Evolutionary conservation across 2,113 vertebrate genomes (phyloP).

Genomic region (Coracopsis vasa): DNA sequence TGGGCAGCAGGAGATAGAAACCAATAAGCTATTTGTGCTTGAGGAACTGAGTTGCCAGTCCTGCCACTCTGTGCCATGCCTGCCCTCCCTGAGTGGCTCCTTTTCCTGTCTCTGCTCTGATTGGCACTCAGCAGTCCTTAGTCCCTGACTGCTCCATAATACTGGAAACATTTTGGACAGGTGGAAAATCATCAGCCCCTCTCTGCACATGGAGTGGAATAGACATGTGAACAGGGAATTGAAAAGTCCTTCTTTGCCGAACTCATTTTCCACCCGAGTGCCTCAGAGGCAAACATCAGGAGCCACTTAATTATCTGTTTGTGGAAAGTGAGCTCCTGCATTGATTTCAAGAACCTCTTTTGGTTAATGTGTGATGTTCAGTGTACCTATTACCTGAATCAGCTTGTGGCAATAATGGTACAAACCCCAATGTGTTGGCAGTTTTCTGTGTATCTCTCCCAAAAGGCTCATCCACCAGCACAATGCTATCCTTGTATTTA

Average conservation of each 20-base stretch:
- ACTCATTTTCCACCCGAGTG: fast-evolving
- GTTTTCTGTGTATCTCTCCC: neutral
- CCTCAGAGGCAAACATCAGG: neutral
- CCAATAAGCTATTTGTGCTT: neutral
- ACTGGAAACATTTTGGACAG: neutral
- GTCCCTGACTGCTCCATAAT: neutral
- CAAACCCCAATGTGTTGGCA: neutral
- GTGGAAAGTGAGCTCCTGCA: neutral
- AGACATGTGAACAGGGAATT: neutral
- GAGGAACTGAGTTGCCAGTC: neutral
- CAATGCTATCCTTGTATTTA: neutral
- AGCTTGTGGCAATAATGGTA: neutral
- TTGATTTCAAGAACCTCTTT: neutral
- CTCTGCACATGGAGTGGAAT: neutral
- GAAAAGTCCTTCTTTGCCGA: neutral
- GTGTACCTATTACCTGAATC: neutral
- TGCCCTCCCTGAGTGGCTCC: fast-evolving
- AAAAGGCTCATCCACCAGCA: neutral
- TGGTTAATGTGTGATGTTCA: neutral
- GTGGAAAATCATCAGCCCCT: neutral
- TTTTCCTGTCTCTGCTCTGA: fast-evolving
- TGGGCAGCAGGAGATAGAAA: neutral
- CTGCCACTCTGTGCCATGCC: neutral
- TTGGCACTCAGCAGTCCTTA: neutral
- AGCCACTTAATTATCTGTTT: neutral